These are phyloP conservation scores for Stenchaetothrips biformis DNA, from an alignment of 2,888 invertebrate genomes.

Conservation along the genomic window DNA sequence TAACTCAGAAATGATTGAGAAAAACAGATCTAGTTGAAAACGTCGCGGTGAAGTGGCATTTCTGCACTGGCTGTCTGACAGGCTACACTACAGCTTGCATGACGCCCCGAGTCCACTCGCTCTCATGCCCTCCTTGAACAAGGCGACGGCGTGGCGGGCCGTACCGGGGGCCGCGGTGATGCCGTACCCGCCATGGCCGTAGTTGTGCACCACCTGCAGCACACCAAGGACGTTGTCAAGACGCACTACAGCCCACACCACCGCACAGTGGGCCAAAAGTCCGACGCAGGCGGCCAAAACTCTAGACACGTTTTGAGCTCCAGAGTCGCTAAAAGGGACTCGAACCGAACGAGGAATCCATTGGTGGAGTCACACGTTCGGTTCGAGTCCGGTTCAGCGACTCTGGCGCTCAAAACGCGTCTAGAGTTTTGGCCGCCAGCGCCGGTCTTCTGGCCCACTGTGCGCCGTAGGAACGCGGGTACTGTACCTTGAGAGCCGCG, in stretches of 20 bases:
- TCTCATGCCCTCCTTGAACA: slow-evolving; percentile 50
- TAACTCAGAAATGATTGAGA: background rate
- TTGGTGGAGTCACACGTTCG: too few species aligned
- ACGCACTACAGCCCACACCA: too few species aligned
- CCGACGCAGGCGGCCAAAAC: background rate
- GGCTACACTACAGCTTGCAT: background rate
- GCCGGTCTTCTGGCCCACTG: too few species aligned
- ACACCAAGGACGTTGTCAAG: slow-evolving; percentile 29
- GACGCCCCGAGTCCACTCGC: background rate
- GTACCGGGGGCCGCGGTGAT: slow-evolving; percentile 87
- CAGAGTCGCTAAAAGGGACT: too few species aligned
- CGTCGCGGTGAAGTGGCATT: background rate
- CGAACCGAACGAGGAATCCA: too few species aligned
- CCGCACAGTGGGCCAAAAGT: background rate
- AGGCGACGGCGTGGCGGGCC: slow-evolving; percentile 65
- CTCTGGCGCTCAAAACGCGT: too few species aligned
- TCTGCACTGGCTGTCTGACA: background rate
- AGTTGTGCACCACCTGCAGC: slow-evolving; percentile 78
- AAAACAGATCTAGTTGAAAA: background rate
- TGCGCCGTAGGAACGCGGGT: too few species aligned
- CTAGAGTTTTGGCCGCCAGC: too few species aligned
- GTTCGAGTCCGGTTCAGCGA: too few species aligned
- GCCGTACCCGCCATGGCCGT: slow-evolving; percentile 93
- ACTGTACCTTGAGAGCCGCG: background rate
- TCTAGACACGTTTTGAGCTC: too few species aligned